A percentile compares a stretch with the other conserved stretches of the same genome.
These are phyloP conservation scores for Pinctada fucata DNA, from an alignment of 2,888 invertebrate genomes.

Conservation along the genomic window DNA sequence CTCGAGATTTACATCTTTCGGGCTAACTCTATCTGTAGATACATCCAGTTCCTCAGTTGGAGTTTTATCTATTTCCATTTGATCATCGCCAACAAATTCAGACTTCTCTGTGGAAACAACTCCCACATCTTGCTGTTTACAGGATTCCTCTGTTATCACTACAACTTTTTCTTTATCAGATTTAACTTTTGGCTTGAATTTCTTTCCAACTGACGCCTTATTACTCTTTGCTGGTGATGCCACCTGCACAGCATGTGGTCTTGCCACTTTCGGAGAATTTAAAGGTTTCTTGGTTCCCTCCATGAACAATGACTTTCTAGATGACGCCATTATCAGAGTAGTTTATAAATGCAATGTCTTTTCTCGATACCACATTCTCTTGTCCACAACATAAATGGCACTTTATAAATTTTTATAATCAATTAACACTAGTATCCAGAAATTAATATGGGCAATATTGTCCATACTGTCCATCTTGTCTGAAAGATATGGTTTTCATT, in stretches of 20 bases:
- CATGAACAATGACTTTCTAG: constrained; percentile 59
- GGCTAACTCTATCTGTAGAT: constrained; percentile 15
- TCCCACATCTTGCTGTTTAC: not conserved
- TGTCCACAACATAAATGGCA: no score
- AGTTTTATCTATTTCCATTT: constrained; percentile 45
- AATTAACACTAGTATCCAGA: no score
- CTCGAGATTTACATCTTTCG: constrained; percentile 30
- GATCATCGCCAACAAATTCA: not conserved
- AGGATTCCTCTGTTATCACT: not conserved
- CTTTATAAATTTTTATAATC: no score
- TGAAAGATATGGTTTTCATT: no score
- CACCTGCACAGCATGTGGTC: constrained; percentile 2
- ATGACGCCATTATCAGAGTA: not conserved
- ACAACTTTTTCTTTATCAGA: constrained; percentile 6
- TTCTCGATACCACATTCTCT: no score
- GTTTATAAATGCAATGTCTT: no score
- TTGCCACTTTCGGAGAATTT: constrained; percentile 19
- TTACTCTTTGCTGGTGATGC: not conserved
- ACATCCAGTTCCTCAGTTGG: constrained; percentile 8
- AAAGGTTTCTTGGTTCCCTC: constrained; percentile 51
- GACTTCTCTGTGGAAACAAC: not conserved
- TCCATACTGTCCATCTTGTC: no score
- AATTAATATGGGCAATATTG: no score
- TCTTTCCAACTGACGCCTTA: constrained; percentile 4
- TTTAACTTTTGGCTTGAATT: not conserved